phyloP scores from a whole-genome alignment of 2,797 vertebrate species.

The Rhadinocentrus ornatus region DNA sequence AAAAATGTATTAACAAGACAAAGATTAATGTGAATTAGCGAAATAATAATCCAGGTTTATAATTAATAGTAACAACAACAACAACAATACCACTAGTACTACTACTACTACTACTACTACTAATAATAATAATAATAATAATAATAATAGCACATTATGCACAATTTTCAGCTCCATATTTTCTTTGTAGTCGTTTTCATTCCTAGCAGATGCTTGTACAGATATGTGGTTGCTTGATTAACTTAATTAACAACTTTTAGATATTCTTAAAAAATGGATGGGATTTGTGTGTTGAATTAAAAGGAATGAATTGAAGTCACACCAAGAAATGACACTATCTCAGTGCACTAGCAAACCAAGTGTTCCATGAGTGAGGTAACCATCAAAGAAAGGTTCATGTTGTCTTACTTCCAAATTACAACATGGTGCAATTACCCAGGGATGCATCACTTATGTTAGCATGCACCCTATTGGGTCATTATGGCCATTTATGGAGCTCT shows the following conservation, averaged over 20 bases:
- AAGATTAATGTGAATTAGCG: too few species aligned
- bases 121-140: too few species aligned
- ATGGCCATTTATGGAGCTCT: conserved; percentile 40
- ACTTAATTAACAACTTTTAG: conserved; percentile 80
- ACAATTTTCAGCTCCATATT: neutral
- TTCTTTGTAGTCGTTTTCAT: conserved; percentile 81
- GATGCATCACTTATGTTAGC: conserved; percentile 41
- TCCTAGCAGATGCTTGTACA: conserved; percentile 60
- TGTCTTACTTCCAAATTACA: conserved; percentile 42
- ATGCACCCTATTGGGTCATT: conserved; percentile 39
- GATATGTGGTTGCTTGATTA: conserved; percentile 56
- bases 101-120: too few species aligned
- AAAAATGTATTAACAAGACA: too few species aligned
- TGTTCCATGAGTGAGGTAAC: conserved; percentile 29
- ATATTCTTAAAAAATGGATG: conserved; percentile 61
- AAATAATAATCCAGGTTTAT: too few species aligned
- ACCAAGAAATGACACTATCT: conserved; percentile 50
- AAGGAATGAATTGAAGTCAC: conserved; percentile 52
- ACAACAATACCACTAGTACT: too few species aligned
- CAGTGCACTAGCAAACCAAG: conserved; percentile 37
- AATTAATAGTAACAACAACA: too few species aligned
- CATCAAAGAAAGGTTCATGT: conserved; percentile 48
- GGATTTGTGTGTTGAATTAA: conserved; percentile 54
- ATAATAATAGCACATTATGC: neutral
- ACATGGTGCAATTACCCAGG: conserved; percentile 45